Conservation (phyloP, 2,797 vertebrate species). For the Chelonia mydas region DNA sequence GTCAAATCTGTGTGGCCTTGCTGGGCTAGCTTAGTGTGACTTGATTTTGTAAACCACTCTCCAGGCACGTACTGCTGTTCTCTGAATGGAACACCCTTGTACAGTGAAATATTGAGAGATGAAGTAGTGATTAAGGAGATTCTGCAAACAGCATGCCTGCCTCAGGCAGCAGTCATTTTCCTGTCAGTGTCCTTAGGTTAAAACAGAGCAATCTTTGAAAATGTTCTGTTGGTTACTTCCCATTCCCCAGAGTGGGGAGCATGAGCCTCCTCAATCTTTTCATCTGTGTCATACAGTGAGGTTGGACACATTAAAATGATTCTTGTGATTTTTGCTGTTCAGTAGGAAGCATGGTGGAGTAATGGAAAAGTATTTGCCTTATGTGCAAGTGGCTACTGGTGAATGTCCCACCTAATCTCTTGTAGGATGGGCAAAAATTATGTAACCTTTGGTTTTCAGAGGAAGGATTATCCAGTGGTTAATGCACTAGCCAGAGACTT, state of each 20-base stretch:
- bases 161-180: background rate
- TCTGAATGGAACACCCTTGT: accelerated
- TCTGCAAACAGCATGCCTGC: background rate
- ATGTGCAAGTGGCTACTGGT: background rate
- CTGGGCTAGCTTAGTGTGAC: background rate
- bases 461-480: background rate
- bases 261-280: background rate
- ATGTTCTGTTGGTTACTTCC: background rate
- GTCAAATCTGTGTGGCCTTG: background rate
- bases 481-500: background rate
- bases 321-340: background rate
- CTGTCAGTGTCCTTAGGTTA: background rate
- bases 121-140: background rate
- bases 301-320: background rate
- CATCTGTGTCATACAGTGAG: background rate
- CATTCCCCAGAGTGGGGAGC: background rate
- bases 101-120: background rate
- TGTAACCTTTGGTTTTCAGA: background rate
- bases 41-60: background rate
- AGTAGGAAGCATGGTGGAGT: background rate
- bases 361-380: background rate
- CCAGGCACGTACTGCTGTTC: background rate
- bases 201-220: background rate
- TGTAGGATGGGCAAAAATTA: background rate
- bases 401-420: background rate